Base-by-base conservation (phyloP, 2,113 vertebrate genomes). In the Sciurus niger region DNA sequence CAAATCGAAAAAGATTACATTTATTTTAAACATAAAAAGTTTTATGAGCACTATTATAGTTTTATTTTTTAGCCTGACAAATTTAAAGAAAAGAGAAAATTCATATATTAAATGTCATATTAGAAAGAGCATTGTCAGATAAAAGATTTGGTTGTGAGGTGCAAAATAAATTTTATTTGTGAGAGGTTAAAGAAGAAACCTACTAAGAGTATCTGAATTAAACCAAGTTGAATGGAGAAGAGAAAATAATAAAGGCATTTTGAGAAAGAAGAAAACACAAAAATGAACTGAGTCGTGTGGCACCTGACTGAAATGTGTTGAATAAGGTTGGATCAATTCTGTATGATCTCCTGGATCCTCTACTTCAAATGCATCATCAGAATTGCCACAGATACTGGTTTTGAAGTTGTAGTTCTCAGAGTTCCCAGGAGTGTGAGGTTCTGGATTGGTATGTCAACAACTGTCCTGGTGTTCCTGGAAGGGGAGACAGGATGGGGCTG, bases 401-500 rank as follows among this genome's bases (percentile, higher is more conserved):
- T 90, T 76, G 43, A 24, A 68, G 0, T n/a, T 87, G 6, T 70
- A 51, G 55, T 72, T 77, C 24, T 90, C 24, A 37, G 25, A 78
- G 20, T 83, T 93, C 14, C 8, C 34, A 65, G 32, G 78, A 18
- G 60, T 18, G 8, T 4, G 0, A 30, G 43, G 18, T n/a, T 95
- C 25, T 60, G 83, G 22, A 51, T 84, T 84, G 79, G 37, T 46
- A 12, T 78, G 53, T 53, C 14, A 76, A 77, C 17, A 73, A 76
- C 14, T 22, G 10, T 18, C 43, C 25, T 60, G 22, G 4, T 43
- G 22, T 68, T 18, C 14, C 4, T 48, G 12, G 3, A 5, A 10
- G 63, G 1, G 18, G 30, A 20, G 12, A 0, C 6, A 4, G 2
- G 20, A 0, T 9, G 1, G 11, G 7, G 11, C 48, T 30, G 32